Evolutionary conservation across 2,888 invertebrate species (phyloP).

Genomic region (Callinectes sapidus): DNA sequence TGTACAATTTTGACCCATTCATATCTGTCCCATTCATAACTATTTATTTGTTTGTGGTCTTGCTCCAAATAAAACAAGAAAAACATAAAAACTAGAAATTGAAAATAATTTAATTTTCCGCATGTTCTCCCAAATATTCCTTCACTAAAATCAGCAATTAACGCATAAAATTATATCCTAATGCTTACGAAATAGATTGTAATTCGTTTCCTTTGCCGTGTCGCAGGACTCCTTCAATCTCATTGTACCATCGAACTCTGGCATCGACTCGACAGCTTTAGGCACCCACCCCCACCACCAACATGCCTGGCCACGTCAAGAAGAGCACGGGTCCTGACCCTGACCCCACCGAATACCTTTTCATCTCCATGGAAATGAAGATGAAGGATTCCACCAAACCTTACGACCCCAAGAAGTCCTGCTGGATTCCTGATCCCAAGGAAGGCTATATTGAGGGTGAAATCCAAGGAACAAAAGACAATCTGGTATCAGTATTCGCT

Average conservation of each 20-base stretch:
- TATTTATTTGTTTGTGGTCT: not conserved
- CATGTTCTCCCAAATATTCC: not conserved
- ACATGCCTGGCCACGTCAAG: slow-evolving; percentile 81
- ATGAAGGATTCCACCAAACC: slow-evolving; percentile 76
- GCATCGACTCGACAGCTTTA: slow-evolving; percentile 54
- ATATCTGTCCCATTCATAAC: not conserved
- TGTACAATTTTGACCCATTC: not conserved
- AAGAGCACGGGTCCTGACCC: slow-evolving; percentile 81
- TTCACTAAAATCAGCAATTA: not conserved
- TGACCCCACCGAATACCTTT: slow-evolving; percentile 96
- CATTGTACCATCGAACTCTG: slow-evolving; percentile 38
- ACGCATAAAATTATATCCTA: not conserved
- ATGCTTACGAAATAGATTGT: not conserved
- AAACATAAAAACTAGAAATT: not conserved
- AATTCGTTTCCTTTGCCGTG: not conserved
- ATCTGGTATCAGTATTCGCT: slow-evolving; percentile 42
- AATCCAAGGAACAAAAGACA: slow-evolving; percentile 50
- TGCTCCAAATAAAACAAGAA: not conserved
- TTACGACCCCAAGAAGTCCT: slow-evolving; percentile 79
- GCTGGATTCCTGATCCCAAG: slow-evolving; percentile 79
- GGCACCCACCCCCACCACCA: slow-evolving; percentile 74
- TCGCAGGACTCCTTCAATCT: slow-evolving; percentile 13
- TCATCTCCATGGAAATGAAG: slow-evolving; percentile 82
- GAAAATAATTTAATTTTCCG: not conserved
- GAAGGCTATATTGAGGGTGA: slow-evolving; percentile 78